These are phyloP conservation scores for Astatoreochromis straeleni DNA, from an alignment of 2,113 vertebrate species.

Conservation along the genomic window DNA sequence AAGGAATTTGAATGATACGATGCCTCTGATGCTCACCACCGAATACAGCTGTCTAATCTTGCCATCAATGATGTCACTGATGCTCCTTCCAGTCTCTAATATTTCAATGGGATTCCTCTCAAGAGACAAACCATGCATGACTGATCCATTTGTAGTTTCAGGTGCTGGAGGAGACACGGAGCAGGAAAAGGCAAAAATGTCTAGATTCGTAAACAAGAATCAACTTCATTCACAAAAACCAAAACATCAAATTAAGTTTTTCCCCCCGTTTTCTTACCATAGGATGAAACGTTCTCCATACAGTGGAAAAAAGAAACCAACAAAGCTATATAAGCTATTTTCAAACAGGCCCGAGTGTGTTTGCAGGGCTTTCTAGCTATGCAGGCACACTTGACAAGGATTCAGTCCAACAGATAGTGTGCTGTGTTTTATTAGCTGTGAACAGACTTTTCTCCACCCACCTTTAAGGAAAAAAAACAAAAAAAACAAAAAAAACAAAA, in stretches of 20 bases:
- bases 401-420: not conserved
- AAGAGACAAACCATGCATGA: not conserved
- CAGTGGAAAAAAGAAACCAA: not conserved
- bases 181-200: not conserved
- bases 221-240: not conserved
- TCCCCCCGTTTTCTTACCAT: not conserved
- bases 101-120: not conserved
- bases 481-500: rapidly evolving
- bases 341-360: not conserved
- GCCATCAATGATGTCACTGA: not conserved
- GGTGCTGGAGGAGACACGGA: not conserved
- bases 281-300: not conserved
- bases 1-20: not conserved
- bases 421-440: not conserved
- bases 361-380: not conserved
- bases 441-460: not conserved
- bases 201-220: not conserved
- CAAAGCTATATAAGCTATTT: not conserved
- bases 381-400: not conserved
- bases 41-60: not conserved
- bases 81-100: not conserved
- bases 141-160: not conserved
- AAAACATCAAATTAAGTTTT: not conserved
- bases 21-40: not conserved
- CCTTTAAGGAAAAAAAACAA: not conserved